Base-by-base conservation (phyloP, 2,888 invertebrate genomes). In the Nasonia oneida region DNA sequence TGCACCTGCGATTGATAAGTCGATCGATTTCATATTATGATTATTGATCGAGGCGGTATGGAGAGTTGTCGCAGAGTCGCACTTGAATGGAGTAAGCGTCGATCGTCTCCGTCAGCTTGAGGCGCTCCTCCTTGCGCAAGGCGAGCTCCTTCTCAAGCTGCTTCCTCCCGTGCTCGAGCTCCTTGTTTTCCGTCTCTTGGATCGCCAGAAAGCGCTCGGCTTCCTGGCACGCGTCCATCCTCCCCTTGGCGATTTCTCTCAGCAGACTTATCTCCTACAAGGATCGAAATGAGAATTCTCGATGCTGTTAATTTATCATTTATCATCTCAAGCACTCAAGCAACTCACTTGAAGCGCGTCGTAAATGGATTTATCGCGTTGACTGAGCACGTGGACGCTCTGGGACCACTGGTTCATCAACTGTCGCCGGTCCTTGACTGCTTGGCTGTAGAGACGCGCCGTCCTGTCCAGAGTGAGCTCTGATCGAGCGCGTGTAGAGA, bases 351-450 rank as follows among this genome's bases (percentile, higher is more conserved):
- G 81, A 3, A 85, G 82, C 5, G 91, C 89, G 23, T 91, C 90
- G 73, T 95, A 94, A 83, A 97, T 96, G 73, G 96, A 96, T 8
- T 94, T 94, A 89, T 97, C 96, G 1, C 96, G 94, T 89, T 96
- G 96, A 37, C 96, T 94, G 89, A 97, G 93, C 90, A 96, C 95
- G 86, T 95, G 95, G 0, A 96, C 96, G 2, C 97, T 95, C 70
- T 95, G 94, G 75, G 96, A 95, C 97, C 97, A 97, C 89, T 96
- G 97, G 2, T 93, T 93, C 90, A 97, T 95, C 94, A 97, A 95
- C 87, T 95, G 94, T 53, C 95, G 95, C 18, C 97, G 94, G 90
- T 97, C 96, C 74, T 94, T 94, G 91, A 96, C 95, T 12, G 96
- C 95, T 88, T 96, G 94, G 81, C 93, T 93, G 89, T 94, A 95